These are phyloP conservation scores for Astreopora myriophthalma DNA, from an alignment of 64 coral and sea anemone species.

Conservation along the genomic window DNA sequence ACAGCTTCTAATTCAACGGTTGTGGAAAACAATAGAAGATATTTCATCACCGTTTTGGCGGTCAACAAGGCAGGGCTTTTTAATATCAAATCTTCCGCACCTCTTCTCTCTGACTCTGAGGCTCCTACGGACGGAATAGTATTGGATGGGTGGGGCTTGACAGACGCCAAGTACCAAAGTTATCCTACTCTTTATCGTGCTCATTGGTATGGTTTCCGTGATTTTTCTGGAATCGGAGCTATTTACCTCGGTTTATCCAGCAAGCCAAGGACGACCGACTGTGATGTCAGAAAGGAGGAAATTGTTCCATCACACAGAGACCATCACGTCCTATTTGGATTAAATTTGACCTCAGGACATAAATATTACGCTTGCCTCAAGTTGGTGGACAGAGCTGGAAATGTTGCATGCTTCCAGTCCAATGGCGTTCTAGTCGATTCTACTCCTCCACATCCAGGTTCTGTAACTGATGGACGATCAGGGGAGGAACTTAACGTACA, in stretches of 20 bases:
- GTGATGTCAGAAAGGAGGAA: conserved; percentile 73
- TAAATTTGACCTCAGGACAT: conserved; percentile 71
- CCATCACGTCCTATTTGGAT: conserved; percentile 76
- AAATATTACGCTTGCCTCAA: conserved; percentile 84
- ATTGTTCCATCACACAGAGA: conserved; percentile 42
- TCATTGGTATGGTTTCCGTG: conserved; percentile 92
- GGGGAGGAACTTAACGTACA: conserved; percentile 73
- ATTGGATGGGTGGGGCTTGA: conserved; percentile 88
- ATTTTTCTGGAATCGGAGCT: conserved; percentile 78
- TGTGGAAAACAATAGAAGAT: conserved; percentile 76
- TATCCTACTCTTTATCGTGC: conserved; percentile 85
- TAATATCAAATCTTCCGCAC: conserved; percentile 61
- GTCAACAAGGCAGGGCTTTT: conserved; percentile 81
- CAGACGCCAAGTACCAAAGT: conserved; percentile 90
- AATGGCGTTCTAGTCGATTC: conserved; percentile 84
- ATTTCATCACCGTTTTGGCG: conserved; percentile 81
- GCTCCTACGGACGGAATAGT: conserved; percentile 71
- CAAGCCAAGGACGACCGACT: conserved; percentile 21
- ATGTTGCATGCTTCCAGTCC: conserved; percentile 73
- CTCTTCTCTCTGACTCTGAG: conserved; percentile 84
- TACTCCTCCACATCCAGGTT: conserved; percentile 75
- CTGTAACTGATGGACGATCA: conserved; percentile 78
- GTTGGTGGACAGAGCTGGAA: conserved; percentile 82
- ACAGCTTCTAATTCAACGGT: conserved; percentile 32
- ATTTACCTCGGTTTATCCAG: conserved; percentile 81